Evolutionary conservation across 2,113 vertebrate species (phyloP).

Genomic region (Apeltes quadracus): DNA sequence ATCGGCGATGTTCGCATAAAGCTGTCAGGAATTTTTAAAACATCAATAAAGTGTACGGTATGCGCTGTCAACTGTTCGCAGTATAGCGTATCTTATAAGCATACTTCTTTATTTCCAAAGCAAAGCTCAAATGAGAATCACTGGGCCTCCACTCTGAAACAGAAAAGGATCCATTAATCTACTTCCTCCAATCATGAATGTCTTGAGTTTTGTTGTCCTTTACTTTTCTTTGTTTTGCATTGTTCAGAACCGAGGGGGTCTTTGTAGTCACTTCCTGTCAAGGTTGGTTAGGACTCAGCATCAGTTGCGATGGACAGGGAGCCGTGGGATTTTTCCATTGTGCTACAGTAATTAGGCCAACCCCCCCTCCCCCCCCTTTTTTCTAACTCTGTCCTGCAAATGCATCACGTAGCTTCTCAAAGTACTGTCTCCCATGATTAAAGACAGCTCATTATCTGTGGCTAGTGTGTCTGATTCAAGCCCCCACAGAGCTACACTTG

Average conservation of each 20-base stretch:
- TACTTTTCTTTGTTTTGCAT: conserved; percentile 66
- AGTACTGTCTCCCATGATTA: conserved; percentile 95
- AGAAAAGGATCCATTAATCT: conserved; percentile 44
- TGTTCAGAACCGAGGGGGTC: conserved; percentile 86
- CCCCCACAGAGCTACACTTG: conserved; percentile 65
- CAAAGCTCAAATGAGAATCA: conserved; percentile 17
- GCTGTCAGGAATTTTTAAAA: conserved; percentile 62
- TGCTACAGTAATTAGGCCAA: conserved; percentile 94
- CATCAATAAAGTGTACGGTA: conserved; percentile 47
- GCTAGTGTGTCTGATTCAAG: conserved; percentile 84
- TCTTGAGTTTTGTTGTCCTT: conserved; percentile 59
- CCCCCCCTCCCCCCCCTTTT: conserved; percentile 84
- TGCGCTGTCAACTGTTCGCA: conserved; percentile 49
- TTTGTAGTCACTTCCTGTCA: conserved; percentile 95
- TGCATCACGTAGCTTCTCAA: conserved; percentile 95
- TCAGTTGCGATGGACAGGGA: conserved; percentile 87
- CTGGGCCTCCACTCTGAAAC: conserved; percentile 18
- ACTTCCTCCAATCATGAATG: conserved; percentile 37
- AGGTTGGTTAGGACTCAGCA: conserved; percentile 88
- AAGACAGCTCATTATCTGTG: conserved; percentile 97
- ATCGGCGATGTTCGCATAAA: conserved; percentile 48
- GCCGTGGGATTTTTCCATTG: conserved; percentile 89
- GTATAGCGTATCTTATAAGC: conserved; percentile 19
- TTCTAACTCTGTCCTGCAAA: conserved; percentile 84
- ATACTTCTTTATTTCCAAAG: conserved; percentile 28